A percentile compares a stretch with the other conserved stretches of the same genome.
phyloP scores from a whole-genome alignment of 2,113 vertebrate genomes.

The Platichthys stellatus region DNA sequence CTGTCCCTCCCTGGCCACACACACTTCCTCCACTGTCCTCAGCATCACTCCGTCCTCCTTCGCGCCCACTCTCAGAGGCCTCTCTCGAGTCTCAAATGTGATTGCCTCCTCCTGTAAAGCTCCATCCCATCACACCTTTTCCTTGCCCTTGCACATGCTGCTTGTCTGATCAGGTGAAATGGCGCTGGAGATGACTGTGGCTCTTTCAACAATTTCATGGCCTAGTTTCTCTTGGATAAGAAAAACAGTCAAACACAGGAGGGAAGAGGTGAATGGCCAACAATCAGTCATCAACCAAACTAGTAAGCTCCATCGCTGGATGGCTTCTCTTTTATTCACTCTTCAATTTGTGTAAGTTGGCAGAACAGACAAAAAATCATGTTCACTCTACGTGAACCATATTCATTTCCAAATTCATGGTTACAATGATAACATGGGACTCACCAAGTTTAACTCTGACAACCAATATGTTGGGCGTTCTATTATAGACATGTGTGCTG shows the following conservation, averaged over 20 bases:
- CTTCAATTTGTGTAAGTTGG: no score
- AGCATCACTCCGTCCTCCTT: slow-evolving; percentile 22
- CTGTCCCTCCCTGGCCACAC: not conserved
- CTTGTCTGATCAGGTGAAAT: slow-evolving; percentile 62
- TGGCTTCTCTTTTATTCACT: no score
- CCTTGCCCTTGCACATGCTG: slow-evolving; percentile 40
- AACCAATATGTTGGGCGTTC: no score
- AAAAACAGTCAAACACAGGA: slow-evolving; percentile 29
- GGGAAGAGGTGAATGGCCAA: slow-evolving; percentile 13
- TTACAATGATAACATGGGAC: no score
- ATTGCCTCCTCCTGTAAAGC: slow-evolving; percentile 56
- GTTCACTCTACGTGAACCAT: no score
- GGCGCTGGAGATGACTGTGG: slow-evolving; percentile 31
- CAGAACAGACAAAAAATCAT: no score
- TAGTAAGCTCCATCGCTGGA: no score
- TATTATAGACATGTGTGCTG: no score
- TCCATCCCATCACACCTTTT: slow-evolving; percentile 53
- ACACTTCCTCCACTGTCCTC: slow-evolving; percentile 12
- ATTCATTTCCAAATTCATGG: no score
- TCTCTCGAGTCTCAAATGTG: slow-evolving; percentile 46
- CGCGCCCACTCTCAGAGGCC: slow-evolving; percentile 16
- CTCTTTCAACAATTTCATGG: slow-evolving; percentile 57
- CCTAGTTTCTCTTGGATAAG: slow-evolving; percentile 52
- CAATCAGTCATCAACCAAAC: slow-evolving; percentile 14
- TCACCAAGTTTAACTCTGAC: no score